Base-by-base conservation (phyloP, 2,888 invertebrate species). In the Spisula solida region DNA sequence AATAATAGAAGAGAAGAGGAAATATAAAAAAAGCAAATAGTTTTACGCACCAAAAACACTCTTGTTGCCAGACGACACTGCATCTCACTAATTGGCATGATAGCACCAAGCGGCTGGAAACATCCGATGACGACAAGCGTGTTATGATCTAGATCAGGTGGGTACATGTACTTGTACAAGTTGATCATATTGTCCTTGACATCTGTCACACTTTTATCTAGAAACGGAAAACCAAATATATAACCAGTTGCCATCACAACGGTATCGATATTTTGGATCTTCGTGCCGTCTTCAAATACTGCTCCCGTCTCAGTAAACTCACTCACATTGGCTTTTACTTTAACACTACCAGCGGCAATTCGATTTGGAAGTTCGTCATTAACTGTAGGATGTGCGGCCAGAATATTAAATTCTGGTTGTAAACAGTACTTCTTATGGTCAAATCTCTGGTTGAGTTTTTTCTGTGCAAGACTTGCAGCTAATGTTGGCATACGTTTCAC, bases 51-150 rank as follows among this genome's bases (percentile, higher is more conserved):
- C 94, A 95, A 95, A 78, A 97, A 96, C 4, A 97, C 95, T 56
- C 94, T 92, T 0, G 95, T 95, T 78, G 97, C 97, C 90, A 97
- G 95, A 2, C 97, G 95, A 56, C 96, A 96, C 92, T 97, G 97
- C 94, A 97, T 93, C 93, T 97, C 97, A 20, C 96, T 95, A 0
- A 97, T 96, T 0, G 97, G 97, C 95, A 97, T 96, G 48, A 97
- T 95, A 5, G 97, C 96, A 10, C 97, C 97, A 18, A 96, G 92
- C 0, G 97, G 97, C 94, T 97, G 97, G 34, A 97, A 94, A 86
- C 96, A 96, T 12, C 97, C 97, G 88, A 97, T 96, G 16, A 97
- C 94, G 29, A 97, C 97, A 79, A 97, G 93, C 0, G 97, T 97
- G 14, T 91, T 89, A 12, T 94, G 94, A 12, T 91, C 85, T 34